These are phyloP conservation scores for Telmatherina bonti DNA, from an alignment of 2,797 vertebrate genomes.

Conservation along the genomic window DNA sequence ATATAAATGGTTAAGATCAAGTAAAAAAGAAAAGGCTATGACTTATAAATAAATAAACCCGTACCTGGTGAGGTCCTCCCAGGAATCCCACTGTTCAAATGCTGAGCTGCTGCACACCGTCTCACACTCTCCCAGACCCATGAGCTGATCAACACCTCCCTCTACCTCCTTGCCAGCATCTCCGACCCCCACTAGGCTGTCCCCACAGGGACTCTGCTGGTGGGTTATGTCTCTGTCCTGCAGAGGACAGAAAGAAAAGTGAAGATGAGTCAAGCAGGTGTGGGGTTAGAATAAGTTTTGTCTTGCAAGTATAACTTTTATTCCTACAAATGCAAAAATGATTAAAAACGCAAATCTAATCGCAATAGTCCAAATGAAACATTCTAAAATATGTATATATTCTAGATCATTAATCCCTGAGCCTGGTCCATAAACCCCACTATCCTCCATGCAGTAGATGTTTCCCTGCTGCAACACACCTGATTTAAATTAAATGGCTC, in stretches of 20 bases:
- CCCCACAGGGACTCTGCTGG: slow-evolving; percentile 93
- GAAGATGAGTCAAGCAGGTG: not conserved
- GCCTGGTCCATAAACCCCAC: too few species aligned
- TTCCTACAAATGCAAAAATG: too few species aligned
- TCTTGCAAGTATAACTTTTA: not conserved
- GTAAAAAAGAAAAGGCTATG: slow-evolving; percentile 27
- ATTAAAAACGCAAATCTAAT: not conserved
- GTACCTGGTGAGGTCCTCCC: slow-evolving; percentile 97
- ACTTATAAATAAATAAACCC: slow-evolving; percentile 25
- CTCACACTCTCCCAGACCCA: slow-evolving; percentile 91
- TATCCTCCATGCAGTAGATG: too few species aligned
- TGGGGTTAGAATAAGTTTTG: not conserved
- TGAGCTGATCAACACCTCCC: slow-evolving; percentile 89
- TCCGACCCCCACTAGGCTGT: slow-evolving; percentile 71
- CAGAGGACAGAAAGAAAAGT: not conserved
- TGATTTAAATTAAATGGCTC: too few species aligned
- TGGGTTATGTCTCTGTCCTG: slow-evolving; percentile 97
- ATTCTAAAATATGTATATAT: not conserved
- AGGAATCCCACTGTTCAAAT: slow-evolving; percentile 99
- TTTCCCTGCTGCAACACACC: too few species aligned
- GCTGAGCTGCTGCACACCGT: slow-evolving; percentile 89
- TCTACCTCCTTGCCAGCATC: slow-evolving; percentile 92
- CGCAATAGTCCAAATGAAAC: not conserved
- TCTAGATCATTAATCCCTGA: not conserved
- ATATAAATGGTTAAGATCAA: not conserved